Conservation (phyloP, 2,797 vertebrate genomes). For the Anguilla pacifica region DNA sequence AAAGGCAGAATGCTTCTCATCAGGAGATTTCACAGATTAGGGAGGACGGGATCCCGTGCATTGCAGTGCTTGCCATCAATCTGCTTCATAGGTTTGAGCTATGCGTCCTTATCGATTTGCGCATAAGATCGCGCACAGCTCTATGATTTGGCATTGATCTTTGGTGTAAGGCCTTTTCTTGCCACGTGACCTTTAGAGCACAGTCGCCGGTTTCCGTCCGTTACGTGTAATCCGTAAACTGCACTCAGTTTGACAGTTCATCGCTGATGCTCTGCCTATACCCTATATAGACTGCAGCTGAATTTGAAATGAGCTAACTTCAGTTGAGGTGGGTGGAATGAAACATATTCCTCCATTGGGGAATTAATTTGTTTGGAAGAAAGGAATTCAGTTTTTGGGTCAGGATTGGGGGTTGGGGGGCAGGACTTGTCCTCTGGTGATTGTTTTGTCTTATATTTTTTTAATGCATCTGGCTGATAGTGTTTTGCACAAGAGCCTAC, state of each 20-base stretch:
- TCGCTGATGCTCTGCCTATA: not conserved
- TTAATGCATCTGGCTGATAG: conserved; percentile 14
- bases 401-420: too few relatives aligned
- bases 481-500: not conserved
- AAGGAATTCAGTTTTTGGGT: not conserved
- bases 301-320: conserved; percentile 3
- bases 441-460: not conserved
- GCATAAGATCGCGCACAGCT: not conserved
- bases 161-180: not conserved
- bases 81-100: not conserved
- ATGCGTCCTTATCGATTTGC: not conserved
- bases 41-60: not conserved
- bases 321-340: not conserved
- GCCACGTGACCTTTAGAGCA: not conserved
- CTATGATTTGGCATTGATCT: not conserved
- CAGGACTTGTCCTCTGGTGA: not conserved
- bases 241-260: conserved; percentile 17
- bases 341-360: not conserved
- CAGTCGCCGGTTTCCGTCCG: not conserved
- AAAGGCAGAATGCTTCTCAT: not conserved
- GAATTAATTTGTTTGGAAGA: not conserved
- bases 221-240: conserved; percentile 8
- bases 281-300: not conserved
- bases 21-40: not conserved
- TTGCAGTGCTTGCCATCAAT: not conserved